Conservation (phyloP, 2,113 vertebrate genomes). For the Eurystomus gularis region DNA sequence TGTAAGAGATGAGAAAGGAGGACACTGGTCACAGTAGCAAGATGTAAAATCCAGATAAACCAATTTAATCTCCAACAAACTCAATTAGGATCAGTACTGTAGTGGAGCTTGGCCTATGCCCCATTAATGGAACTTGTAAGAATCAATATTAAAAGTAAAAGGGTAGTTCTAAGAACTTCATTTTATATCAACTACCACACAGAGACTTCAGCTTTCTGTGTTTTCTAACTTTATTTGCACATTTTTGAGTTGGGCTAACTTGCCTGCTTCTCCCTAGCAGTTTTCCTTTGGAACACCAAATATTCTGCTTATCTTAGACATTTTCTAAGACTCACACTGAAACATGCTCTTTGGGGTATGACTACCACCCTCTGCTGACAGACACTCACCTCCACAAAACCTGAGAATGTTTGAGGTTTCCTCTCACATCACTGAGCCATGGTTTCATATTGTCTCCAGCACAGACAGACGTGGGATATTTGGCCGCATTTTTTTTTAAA, state of each 20-base stretch:
- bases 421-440: neutral
- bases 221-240: neutral
- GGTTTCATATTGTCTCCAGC: neutral
- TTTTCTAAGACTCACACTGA: neutral
- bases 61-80: constrained; percentile 38
- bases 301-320: neutral
- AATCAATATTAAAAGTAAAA: neutral
- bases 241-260: neutral
- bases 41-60: constrained; percentile 23
- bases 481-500: neutral
- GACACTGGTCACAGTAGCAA: neutral
- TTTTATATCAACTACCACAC: neutral
- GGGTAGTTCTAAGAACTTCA: neutral
- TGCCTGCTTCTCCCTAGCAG: neutral
- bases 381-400: neutral
- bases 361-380: neutral
- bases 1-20: neutral
- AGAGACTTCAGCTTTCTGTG: neutral
- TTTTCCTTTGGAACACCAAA: neutral
- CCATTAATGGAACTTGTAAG: neutral
- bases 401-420: neutral
- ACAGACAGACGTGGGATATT: neutral
- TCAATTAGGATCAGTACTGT: constrained; percentile 11
- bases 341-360: neutral
- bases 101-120: neutral